These are phyloP conservation scores for Gracilinanus agilis DNA, from an alignment of 2,113 vertebrate genomes.

Conservation along the genomic window DNA sequence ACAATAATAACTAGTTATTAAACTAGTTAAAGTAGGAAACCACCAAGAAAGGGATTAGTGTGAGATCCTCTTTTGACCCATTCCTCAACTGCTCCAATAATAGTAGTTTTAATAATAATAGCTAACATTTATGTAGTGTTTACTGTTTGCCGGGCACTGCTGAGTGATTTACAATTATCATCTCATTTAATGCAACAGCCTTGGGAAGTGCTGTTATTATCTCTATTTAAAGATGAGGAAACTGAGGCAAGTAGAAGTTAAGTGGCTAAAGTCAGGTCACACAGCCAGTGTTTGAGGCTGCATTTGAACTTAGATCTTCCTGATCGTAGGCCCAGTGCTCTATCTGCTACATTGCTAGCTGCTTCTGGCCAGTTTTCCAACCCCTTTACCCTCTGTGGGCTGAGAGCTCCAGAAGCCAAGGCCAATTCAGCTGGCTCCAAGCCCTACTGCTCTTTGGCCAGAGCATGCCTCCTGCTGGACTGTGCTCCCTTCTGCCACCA, in stretches of 20 bases:
- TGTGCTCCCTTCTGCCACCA: not conserved
- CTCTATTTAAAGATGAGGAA: not conserved
- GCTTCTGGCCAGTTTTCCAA: not conserved
- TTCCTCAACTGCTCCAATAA: not conserved
- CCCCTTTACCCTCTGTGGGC: no score
- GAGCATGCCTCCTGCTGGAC: no score
- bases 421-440: no score
- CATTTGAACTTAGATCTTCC: not conserved
- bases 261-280: not conserved
- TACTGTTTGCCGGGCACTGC: not conserved
- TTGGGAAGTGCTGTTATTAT: not conserved
- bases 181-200: not conserved
- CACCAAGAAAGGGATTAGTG: not conserved
- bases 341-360: not conserved
- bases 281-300: not conserved
- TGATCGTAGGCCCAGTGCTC: not conserved
- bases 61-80: not conserved
- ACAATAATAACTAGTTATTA: no score
- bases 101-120: not conserved
- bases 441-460: no score
- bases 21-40: no score
- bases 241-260: not conserved
- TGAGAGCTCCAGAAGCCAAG: no score
- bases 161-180: not conserved
- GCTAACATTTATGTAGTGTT: not conserved